Conservation (phyloP, 2,888 invertebrate genomes). For the Sepioteuthis lessoniana region DNA sequence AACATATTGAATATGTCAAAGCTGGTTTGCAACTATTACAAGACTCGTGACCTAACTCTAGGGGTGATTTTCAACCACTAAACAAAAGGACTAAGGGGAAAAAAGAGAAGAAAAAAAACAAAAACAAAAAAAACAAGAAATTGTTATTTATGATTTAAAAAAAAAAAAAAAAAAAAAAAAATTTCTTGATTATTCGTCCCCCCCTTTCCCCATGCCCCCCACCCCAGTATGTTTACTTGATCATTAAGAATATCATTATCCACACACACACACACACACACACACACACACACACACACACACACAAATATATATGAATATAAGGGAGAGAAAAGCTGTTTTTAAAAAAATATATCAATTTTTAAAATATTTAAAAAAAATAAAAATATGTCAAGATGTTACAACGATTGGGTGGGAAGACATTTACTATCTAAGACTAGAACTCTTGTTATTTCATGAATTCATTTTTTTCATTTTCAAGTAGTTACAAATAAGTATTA, state of each 20-base stretch:
- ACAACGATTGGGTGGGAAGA: no score
- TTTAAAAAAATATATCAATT: no score
- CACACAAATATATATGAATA: background rate
- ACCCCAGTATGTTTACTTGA: background rate
- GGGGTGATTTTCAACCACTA: background rate
- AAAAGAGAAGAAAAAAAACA: no score
- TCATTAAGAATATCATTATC: constrained; percentile 5
- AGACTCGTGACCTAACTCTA: constrained; percentile 38
- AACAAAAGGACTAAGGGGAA: background rate
- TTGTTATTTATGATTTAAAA: background rate
- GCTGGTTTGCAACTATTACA: background rate
- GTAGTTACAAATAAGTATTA: no score
- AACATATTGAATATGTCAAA: constrained; percentile 21
- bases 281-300: no score
- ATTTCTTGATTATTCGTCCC: background rate
- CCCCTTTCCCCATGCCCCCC: background rate
- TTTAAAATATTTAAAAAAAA: no score
- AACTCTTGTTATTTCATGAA: no score
- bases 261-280: background rate
- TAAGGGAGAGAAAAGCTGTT: no score
- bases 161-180: no score
- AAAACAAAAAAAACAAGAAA: background rate
- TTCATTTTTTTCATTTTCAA: no score
- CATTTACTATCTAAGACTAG: no score
- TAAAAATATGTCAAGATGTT: no score